phyloP scores from a whole-genome alignment of 2,888 invertebrate genomes.

The Ptychoptera albimana region DNA sequence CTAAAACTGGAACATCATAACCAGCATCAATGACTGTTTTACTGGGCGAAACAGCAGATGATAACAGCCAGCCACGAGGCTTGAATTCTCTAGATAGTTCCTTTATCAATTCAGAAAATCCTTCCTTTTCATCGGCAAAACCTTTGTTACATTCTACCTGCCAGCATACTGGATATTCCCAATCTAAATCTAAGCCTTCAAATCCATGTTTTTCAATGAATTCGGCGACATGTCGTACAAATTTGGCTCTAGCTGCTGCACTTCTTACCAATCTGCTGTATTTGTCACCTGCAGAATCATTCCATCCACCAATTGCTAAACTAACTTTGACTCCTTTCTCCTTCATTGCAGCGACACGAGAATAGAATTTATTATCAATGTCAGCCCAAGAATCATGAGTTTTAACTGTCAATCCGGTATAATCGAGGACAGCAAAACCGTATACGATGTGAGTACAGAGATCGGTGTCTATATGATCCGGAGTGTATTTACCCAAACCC shows the following conservation, averaged over 20 bases:
- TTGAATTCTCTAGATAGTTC: slow-evolving; percentile 54
- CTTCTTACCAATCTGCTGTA: slow-evolving; percentile 72
- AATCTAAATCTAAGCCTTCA: slow-evolving; percentile 88
- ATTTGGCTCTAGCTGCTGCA: slow-evolving; percentile 51
- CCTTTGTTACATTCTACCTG: slow-evolving; percentile 76
- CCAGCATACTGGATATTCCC: slow-evolving; percentile 69
- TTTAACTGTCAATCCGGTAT: slow-evolving; percentile 57
- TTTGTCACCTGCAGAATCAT: slow-evolving; percentile 80
- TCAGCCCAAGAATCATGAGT: slow-evolving; percentile 87
- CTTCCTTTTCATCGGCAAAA: slow-evolving; percentile 65
- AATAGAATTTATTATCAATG: slow-evolving; percentile 75
- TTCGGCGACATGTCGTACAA: slow-evolving; percentile 55
- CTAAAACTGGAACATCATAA: slow-evolving; percentile 63
- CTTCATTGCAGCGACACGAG: slow-evolving; percentile 63
- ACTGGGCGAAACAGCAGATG: slow-evolving; percentile 75
- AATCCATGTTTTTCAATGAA: slow-evolving; percentile 70
- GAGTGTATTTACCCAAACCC: slow-evolving; percentile 65
- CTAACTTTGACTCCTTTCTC: slow-evolving; percentile 68
- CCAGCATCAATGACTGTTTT: slow-evolving; percentile 76
- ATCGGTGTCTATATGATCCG: slow-evolving; percentile 71
- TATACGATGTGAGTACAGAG: slow-evolving; percentile 87
- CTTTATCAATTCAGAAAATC: slow-evolving; percentile 54
- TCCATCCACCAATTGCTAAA: slow-evolving; percentile 89
- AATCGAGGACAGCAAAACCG: slow-evolving; percentile 83
- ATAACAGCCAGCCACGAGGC: slow-evolving; percentile 52